These are phyloP conservation scores for Macrostomum lignano DNA, from an alignment of 1,140 invertebrate genomes.

Conservation along the genomic window DNA sequence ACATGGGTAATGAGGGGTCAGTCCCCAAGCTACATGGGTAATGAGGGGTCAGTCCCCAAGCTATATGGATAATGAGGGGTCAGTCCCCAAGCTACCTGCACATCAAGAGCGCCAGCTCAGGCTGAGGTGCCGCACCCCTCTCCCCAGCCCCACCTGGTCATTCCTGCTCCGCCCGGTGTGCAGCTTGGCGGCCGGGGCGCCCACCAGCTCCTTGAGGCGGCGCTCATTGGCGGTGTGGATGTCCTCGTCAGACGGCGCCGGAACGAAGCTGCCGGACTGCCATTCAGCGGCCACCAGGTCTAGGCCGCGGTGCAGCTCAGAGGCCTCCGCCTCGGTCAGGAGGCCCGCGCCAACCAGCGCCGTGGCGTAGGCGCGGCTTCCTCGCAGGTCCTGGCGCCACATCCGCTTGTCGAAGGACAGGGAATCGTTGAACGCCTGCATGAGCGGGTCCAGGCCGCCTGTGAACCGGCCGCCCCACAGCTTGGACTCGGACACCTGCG, in stretches of 20 bases:
- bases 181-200: conserved; percentile 33
- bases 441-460: conserved; percentile 33
- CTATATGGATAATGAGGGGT: too few species aligned
- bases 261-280: conserved; percentile 31
- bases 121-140: too few species aligned
- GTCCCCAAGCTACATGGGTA: too few species aligned
- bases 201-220: conserved; percentile 34
- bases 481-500: too few species aligned
- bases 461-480: conserved; percentile 52
- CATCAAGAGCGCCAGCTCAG: too few species aligned
- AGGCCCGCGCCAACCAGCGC: conserved; percentile 35
- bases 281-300: conserved; percentile 39
- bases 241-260: conserved; percentile 40
- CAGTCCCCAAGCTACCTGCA: too few species aligned
- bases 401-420: conserved; percentile 39
- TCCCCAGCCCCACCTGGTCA: too few species aligned
- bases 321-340: conserved; percentile 33
- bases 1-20: too few species aligned
- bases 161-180: conserved; percentile 54
- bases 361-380: conserved; percentile 42
- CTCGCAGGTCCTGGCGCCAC: conserved; percentile 38
- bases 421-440: conserved; percentile 43
- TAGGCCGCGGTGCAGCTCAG: conserved; percentile 34
- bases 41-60: too few species aligned
- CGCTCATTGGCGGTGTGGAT: conserved; percentile 49